Evolutionary conservation across 1,140 invertebrate genomes (phyloP), one percentile per base, ranked within the genome.

Genomic region (Bombus balteatus): DNA sequence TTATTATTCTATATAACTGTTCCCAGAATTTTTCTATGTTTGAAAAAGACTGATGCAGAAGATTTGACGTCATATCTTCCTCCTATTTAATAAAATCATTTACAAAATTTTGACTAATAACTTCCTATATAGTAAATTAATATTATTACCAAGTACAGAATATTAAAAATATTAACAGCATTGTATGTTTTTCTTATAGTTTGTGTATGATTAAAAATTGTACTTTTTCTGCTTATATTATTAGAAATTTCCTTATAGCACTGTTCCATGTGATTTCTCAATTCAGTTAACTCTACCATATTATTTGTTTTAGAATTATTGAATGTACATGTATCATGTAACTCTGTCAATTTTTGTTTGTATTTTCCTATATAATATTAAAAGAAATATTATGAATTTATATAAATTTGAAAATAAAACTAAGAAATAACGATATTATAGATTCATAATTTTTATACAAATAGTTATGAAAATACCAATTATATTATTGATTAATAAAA

Each of bases 401-500:
- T 47, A n/a, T 76, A 66, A n/a, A 18, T 85, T 72, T 81, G 78
- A 57, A 81, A 70, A 79, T 72, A 68, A 53, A 22, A 1, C 22
- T 22, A 22, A 53, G 5, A 22, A 22, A 73, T 81, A 68, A 66
- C 3, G 71, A 57, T 34, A 66, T 22, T 39, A 34, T 12, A 15
- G 15, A 39, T 43, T 34, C 6, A 77, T 25, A 47, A 79, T 59
- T n/a, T 47, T 65, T 73, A 76, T 74, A 65, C 57, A 62, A 70
- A 76, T 22, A 34, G 22, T 41, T 62, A 65, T 59, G 57, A 53
- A 74, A 71, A 47, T 92, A 97, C 97, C 96, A 78, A 97, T 96
- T 88, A 97, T 96, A 89, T 96, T 94, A 87, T 97, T 96, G 32
- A 98, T 96, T 66, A 96, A 96, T 82, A 96, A 96, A 59, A 97